Evolutionary conservation across 1,140 invertebrate species (phyloP), one percentile per base, ranked within the genome.

Genomic region (Philaenus spumarius): DNA sequence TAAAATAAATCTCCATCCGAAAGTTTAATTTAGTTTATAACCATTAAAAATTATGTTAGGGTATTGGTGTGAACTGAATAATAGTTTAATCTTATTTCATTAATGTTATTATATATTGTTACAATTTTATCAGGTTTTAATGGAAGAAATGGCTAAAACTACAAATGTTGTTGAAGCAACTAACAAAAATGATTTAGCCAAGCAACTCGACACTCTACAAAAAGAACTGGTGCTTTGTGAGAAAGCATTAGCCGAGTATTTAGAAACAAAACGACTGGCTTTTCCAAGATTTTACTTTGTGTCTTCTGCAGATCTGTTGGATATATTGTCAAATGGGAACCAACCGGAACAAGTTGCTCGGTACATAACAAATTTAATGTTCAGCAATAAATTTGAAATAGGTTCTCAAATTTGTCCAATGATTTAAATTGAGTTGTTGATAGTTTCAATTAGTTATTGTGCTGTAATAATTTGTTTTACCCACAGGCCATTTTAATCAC

Each of bases 221-320:
- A 85, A 84, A 56, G 84, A 91, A 69, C 76, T 98, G 56, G 84
- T 86, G 0, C 77, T 97, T n/a, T 97, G 95, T 74, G 95, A 98
- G 75, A 97, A 98, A 75, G 94, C 95, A 22, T 75, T 97, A 57
- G 93, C 93, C 34, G 92, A 97, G 72, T 98, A 98, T 76, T 78
- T 98, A 64, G 95, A 98, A 80, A 97, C 94, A 0, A 98, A 98
- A 74, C 79, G 95, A 68, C 77, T 97, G 35, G 92, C 93, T n/a
- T 98, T 97, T 77, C 95, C 95, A 20, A 79, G 92, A 70, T 98
- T 98, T 77, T 98, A 98, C 74, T 98, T 98, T 73, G 91, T 97
- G 2, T 97, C 94, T 14, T 94, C 92, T n/a, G 93, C 91, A 54
- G 95, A 98, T 80, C 75, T 98, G 30, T 74, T 98, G 22, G 95